Percentiles rank a stretch among this genome's conserved stretches.
phyloP scores from a whole-genome alignment of 2,888 invertebrate genomes.

The Acronicta leporina region DNA sequence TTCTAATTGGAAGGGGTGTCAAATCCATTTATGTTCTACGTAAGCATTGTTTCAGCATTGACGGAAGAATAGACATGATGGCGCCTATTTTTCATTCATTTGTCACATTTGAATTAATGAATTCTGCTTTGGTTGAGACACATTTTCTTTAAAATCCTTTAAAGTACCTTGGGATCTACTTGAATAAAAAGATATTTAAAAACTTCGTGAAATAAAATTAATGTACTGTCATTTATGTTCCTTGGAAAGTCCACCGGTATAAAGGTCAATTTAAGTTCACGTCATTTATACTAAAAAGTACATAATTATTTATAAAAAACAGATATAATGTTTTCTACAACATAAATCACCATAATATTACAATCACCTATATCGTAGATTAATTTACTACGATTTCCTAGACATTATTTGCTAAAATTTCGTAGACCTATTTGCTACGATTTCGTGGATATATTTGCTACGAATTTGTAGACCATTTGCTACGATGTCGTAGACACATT shows the following conservation, averaged over 20 bases:
- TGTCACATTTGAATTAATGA: slow-evolving; percentile 63
- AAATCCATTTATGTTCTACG: slow-evolving; percentile 40
- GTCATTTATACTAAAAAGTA: no score
- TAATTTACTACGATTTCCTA: background rate
- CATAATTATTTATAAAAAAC: background rate
- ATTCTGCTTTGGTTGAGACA: slow-evolving; percentile 30
- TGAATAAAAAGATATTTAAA: background rate
- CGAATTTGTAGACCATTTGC: slow-evolving; percentile 8
- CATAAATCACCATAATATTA: no score
- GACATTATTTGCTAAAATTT: background rate
- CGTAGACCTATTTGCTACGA: background rate
- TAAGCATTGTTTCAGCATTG: slow-evolving; percentile 76
- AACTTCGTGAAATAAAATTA: no score
- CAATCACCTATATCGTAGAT: no score
- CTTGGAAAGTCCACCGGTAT: no score
- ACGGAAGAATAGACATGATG: slow-evolving; percentile 77
- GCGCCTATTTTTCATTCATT: slow-evolving; percentile 75
- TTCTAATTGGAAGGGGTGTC: slow-evolving; percentile 34
- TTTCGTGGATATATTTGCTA: background rate
- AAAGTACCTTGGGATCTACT: background rate
- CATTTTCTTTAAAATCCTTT: slow-evolving; percentile 9
- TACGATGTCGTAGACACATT: slow-evolving; percentile 25
- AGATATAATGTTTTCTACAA: no score
- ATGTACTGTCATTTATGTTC: no score
- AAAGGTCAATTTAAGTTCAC: no score